A percentile compares a stretch with the other conserved stretches of the same genome.
Evolutionary conservation across 2,113 vertebrate genomes (phyloP).

Genomic region (Abramis brama): DNA sequence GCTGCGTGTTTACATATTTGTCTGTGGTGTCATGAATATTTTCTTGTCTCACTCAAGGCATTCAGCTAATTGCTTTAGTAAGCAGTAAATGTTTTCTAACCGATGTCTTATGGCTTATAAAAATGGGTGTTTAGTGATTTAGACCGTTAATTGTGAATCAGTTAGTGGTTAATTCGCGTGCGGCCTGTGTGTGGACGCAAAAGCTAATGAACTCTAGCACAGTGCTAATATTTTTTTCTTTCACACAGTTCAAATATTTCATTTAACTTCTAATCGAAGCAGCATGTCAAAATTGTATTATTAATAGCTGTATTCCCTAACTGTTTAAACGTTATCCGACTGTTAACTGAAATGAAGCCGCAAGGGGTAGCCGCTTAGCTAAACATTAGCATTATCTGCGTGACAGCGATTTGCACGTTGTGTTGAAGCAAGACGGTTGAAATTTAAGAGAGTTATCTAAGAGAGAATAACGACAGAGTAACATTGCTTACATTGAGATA

Average conservation of each 20-base stretch:
- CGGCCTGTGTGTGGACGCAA: constrained; percentile 19
- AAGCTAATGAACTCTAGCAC: background rate
- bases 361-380: background rate
- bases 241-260: background rate
- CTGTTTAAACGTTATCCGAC: background rate
- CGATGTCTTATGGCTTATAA: fast-evolving
- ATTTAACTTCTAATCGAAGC: background rate
- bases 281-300: background rate
- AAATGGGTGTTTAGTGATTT: background rate
- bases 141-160: background rate
- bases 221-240: background rate
- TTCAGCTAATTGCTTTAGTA: background rate
- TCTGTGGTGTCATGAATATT: background rate
- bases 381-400: constrained; percentile 25
- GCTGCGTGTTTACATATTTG: background rate
- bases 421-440: no score
- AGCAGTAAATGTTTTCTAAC: background rate
- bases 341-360: background rate
- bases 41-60: background rate
- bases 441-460: background rate
- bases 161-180: background rate
- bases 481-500: background rate
- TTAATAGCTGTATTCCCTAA: background rate
- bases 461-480: background rate
- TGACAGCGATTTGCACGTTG: background rate